Base-by-base conservation (phyloP, 30 jellyfish, hydroid and myxozoan genomes). In the Aurelia sp. region DNA sequence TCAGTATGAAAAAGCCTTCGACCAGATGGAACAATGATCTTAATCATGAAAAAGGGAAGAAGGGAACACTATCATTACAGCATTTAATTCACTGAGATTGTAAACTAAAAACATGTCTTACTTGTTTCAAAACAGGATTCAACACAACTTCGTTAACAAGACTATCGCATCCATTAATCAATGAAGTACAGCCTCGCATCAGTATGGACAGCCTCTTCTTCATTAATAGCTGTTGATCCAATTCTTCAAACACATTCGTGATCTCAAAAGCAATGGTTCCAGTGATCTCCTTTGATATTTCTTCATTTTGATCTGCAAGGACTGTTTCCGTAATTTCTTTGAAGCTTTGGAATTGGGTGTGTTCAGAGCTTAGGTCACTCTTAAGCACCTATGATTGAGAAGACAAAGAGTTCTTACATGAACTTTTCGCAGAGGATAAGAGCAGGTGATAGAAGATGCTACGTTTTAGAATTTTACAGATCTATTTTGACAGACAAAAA, bases 91-190 rank as follows among this genome's bases (percentile, higher is more conserved):
- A 44, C 2, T 44, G 0, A 44, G 15, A 44, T 13, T 5, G 55
- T 1, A 44, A 44, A 7, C 55, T 7, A 44, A 44, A 38, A 53
- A 76, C 21, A 24, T 64, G 75, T 13, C 74, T 27, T 59, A 82
- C 92, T 67, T 41, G 74, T 18, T 82, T 82, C 69, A 60, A 60
- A 71, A 52, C 67, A 11, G 92, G 86, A 33, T 61, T 71, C 15
- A 13, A 15, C n/a, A 16, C 30, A 22, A 60, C 86, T 60, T 84
- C 82, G n/a, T 66, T 24, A 59, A 61, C 63, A 47, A 82, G 55
- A 31, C 76, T 58, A 12, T 82, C 62, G 64, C 79, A 66, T 20
- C 72, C 48, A 18, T 82, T 74, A 47, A 72, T 55, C 20, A 84
- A 8, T 16, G 87, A 76, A 30, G 69, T 22, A 22, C 88, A 74